Conservation (phyloP, 2,113 vertebrate genomes). For the Melanostigma gelatinosum region DNA sequence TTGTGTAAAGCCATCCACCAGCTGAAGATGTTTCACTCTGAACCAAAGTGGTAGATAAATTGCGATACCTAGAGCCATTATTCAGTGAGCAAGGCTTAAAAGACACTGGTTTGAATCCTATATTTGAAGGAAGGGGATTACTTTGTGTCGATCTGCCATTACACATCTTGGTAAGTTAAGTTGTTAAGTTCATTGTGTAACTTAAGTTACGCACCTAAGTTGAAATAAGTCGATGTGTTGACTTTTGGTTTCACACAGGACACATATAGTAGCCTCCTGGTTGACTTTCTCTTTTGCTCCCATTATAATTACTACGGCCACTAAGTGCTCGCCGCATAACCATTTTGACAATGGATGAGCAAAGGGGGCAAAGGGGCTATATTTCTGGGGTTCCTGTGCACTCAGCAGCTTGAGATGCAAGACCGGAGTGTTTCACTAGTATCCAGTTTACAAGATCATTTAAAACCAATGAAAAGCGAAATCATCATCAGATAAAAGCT, state of each 20-base stretch:
- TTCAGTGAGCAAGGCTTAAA: background rate
- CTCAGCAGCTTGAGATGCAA: background rate
- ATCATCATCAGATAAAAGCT: background rate
- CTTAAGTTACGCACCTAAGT: no score
- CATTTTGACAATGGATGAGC: background rate
- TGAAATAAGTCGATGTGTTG: no score
- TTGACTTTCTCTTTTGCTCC: background rate
- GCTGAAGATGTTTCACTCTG: background rate
- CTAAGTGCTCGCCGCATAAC: background rate
- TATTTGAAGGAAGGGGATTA: background rate
- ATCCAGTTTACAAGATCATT: background rate
- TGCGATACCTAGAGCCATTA: background rate
- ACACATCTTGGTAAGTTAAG: no score
- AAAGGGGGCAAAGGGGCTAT: background rate
- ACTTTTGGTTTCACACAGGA: no score
- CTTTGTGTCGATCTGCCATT: no score
- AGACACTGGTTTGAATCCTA: background rate
- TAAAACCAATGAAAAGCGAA: background rate
- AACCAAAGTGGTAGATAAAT: background rate
- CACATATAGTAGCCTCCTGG: background rate
- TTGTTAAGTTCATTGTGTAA: no score
- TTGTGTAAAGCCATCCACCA: background rate
- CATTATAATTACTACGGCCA: background rate
- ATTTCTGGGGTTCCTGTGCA: background rate
- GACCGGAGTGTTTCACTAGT: background rate